Base-by-base conservation (phyloP, 2,113 vertebrate species). In the Sus scrofa region DNA sequence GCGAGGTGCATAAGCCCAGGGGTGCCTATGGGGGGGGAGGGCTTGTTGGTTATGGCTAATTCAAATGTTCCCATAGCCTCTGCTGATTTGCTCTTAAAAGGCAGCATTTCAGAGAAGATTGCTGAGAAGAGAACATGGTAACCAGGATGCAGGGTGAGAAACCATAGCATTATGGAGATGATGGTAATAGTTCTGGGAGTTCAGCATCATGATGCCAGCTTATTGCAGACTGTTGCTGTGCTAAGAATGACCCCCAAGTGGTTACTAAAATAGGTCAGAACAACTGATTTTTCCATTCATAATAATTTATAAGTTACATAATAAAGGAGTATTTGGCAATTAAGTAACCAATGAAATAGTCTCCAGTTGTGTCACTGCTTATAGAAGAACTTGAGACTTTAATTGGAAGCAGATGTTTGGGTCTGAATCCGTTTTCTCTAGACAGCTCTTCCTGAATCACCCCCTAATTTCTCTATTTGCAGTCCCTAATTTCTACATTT, bases 401-500 rank as follows among this genome's bases (percentile, higher is more conserved):
- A 70, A 94, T 86, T 92, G 60, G 19, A 24, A 97, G 67, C 84
- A 89, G 92, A 91, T 95, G 87, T 95, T 75, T 54, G 89, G 30
- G 44, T 95, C 74, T 63, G 39, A 92, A 89, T 92, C 82, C 56
- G 8, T 75, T 91, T 94, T 62, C 89, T 79, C 24, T 52, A 52
- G 83, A 86, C 18, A 50, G 18, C 30, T n/a, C 78, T 63, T 89
- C 78, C 82, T 74, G 90, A 58, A 50, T 83, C 87, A 85, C 83
- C 50, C 60, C 32, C 52, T 89, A 44, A 89, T 97, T 95, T 83
- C 73, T 91, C 62, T 54, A 32, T 91, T 78, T 90, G 32, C 4
- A 96, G 32, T 78, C 89, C 86, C 86, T 97, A 26, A 75, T 96
- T 94, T 94, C 82, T 58, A 7, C n/a, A 26, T 96, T 60, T 30